phyloP scores from a whole-genome alignment of 2,113 vertebrate species.

The Labrus mixtus region DNA sequence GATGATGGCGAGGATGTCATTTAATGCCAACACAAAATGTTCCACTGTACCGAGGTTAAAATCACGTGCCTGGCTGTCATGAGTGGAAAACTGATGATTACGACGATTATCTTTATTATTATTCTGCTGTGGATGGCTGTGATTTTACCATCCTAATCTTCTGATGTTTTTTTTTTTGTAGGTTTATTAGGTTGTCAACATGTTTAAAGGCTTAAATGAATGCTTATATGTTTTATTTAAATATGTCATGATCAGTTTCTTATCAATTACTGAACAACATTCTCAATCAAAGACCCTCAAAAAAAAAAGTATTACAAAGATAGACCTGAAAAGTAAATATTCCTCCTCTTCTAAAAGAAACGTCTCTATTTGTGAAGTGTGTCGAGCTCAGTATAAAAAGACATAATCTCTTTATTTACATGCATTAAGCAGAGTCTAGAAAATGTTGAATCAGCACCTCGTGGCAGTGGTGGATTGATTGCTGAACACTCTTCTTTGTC shows the following conservation, averaged over 20 bases:
- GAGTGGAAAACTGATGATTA: neutral
- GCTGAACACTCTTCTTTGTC: too few relatives aligned
- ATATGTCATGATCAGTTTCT: neutral
- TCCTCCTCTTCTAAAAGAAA: neutral
- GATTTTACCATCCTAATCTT: neutral
- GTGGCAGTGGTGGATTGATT: too few relatives aligned
- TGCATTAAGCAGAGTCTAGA: neutral
- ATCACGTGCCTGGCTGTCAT: neutral
- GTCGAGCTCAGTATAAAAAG: too few relatives aligned
- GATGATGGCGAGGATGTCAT: neutral
- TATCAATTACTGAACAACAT: neutral
- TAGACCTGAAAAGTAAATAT: neutral
- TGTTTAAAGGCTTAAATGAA: neutral
- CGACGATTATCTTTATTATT: too few relatives aligned
- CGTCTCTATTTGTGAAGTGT: too few relatives aligned
- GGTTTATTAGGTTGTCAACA: too few relatives aligned
- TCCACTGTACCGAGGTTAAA: constrained; percentile 8
- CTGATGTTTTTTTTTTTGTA: too few relatives aligned
- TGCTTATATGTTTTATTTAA: neutral
- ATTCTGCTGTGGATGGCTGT: too few relatives aligned
- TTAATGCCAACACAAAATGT: constrained; percentile 19
- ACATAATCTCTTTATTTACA: neutral
- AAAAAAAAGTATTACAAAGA: too few relatives aligned
- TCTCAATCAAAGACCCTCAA: too few relatives aligned
- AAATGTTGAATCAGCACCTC: too few relatives aligned